Conservation (phyloP, 35 echinoderm and acorn worm species). For the Amphiura filiformis region DNA sequence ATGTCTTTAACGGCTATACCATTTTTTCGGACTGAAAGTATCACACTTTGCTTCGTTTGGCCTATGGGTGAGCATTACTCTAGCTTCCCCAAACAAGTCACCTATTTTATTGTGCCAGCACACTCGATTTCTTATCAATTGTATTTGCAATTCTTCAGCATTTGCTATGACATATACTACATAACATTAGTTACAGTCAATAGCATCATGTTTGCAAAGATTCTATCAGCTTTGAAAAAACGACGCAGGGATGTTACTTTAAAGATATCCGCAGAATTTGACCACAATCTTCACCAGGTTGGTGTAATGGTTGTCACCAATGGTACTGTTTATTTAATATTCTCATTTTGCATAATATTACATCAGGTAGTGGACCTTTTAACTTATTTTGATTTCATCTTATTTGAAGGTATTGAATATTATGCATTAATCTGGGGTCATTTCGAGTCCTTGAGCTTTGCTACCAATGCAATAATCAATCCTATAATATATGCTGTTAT, state of each 20-base stretch:
- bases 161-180: no score
- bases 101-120: background rate
- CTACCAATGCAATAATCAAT: background rate
- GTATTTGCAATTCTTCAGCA: background rate
- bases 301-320: background rate
- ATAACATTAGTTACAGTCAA: no score
- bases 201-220: background rate
- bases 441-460: background rate
- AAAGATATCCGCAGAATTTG: background rate
- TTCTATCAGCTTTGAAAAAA: background rate
- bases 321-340: background rate
- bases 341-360: background rate
- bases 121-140: background rate
- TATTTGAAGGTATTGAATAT: background rate
- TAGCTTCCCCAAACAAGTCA: background rate
- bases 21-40: background rate
- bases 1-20: background rate
- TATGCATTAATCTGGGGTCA: background rate
- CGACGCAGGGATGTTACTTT: background rate
- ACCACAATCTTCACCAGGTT: no score
- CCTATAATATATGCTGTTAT: background rate
- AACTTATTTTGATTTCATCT: background rate
- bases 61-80: background rate
- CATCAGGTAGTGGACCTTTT: background rate
- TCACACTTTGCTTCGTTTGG: background rate